Percentiles rank a stretch among this genome's conserved stretches.
Evolutionary conservation across 2,797 vertebrate species (phyloP).

Genomic region (Ispidina picta): DNA sequence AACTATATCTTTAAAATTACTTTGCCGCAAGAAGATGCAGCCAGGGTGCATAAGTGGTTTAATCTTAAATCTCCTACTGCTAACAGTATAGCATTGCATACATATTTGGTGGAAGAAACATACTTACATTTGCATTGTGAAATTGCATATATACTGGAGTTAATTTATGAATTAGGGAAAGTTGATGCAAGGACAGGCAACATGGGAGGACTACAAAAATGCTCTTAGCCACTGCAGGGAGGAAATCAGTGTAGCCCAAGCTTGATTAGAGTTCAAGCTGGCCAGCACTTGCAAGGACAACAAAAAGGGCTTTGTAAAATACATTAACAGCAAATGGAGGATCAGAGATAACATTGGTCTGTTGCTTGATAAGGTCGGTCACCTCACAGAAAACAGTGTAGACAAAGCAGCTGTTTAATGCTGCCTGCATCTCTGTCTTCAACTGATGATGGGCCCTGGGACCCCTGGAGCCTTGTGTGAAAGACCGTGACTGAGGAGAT

Average conservation of each 20-base stretch:
- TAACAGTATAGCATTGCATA: not conserved
- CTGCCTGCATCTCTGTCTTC: not conserved
- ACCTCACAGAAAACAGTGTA: not conserved
- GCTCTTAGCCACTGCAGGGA: not conserved
- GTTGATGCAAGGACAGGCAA: not conserved
- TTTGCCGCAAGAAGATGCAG: not conserved
- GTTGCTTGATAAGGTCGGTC: not conserved
- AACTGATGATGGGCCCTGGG: not conserved
- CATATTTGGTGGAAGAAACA: not conserved
- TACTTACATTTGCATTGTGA: not conserved
- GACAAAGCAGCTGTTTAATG: not conserved
- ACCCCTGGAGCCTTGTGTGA: not conserved
- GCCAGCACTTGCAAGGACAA: not conserved
- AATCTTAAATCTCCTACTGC: not conserved
- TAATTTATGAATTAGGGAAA: not conserved
- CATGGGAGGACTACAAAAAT: not conserved
- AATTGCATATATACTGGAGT: not conserved
- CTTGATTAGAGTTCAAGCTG: not conserved
- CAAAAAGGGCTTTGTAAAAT: not conserved
- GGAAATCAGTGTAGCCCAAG: not conserved
- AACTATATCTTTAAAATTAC: not conserved
- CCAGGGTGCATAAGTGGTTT: not conserved
- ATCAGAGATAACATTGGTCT: not conserved
- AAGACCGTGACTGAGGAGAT: not conserved
- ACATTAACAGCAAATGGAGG: not conserved